Conservation (phyloP, 2,113 vertebrate species). For the Prietella phreatophila region DNA sequence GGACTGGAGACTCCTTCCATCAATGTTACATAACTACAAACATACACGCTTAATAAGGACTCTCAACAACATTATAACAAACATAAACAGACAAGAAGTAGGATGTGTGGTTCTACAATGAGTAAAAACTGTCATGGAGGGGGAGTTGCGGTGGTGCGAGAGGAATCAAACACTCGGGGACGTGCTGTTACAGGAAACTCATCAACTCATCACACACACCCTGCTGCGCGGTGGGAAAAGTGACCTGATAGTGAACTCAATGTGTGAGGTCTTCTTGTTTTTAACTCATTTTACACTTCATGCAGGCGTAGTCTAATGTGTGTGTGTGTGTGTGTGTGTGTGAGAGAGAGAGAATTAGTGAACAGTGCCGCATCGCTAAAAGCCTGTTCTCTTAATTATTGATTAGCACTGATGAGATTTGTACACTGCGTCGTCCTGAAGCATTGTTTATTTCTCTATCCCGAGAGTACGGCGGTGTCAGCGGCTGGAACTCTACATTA, state of each 20-base stretch:
- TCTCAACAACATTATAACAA: not conserved
- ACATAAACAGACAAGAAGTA: not conserved
- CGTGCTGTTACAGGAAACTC: not conserved
- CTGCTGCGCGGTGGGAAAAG: not conserved
- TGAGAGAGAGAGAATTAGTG: not conserved
- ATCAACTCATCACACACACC: not conserved
- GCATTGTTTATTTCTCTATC: slow-evolving; percentile 3
- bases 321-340: not conserved
- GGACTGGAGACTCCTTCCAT: not conserved
- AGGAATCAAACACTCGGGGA: not conserved
- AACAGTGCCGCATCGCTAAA: not conserved
- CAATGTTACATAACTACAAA: no score
- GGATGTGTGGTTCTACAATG: not conserved
- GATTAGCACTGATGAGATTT: slow-evolving; percentile 8
- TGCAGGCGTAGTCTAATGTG: not conserved
- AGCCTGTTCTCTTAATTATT: slow-evolving; percentile 6
- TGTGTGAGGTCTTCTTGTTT: not conserved
- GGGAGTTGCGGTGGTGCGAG: not conserved
- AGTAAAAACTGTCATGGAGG: not conserved
- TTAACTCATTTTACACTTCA: not conserved
- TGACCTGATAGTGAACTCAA: not conserved
- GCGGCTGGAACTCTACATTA: not conserved
- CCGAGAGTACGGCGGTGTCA: not conserved
- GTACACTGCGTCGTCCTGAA: not conserved
- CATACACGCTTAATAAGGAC: not conserved